Percentiles rank a stretch among this genome's conserved stretches.
Conservation (phyloP, 1,140 invertebrate species). For the Lasaia peninsularis region DNA sequence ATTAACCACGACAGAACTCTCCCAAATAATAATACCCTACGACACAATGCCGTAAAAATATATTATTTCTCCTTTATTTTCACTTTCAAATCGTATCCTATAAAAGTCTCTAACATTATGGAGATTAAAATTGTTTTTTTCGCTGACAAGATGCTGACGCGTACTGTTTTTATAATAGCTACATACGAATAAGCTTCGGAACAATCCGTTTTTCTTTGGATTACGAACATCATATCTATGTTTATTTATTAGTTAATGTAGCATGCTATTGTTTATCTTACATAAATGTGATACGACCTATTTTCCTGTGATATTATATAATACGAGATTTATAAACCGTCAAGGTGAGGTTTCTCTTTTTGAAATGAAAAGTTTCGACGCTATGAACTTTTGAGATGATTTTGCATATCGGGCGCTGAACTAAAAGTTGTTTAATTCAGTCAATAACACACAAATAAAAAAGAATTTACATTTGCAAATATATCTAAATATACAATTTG, state of each 20-base stretch:
- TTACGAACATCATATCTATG: conserved; percentile 6
- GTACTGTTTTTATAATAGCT: conserved; percentile 5
- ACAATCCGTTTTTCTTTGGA: conserved; percentile 3
- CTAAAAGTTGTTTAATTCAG: no score
- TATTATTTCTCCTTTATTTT: no score
- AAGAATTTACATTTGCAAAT: no score
- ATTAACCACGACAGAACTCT: no score
- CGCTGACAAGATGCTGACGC: conserved; percentile 44
- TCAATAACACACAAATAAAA: no score
- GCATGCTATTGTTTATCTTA: neutral
- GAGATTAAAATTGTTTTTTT: conserved; percentile 52
- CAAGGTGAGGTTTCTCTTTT: neutral
- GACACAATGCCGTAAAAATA: no score
- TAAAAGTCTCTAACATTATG: conserved; percentile 37
- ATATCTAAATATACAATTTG: no score
- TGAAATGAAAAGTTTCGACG: no score
- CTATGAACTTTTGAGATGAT: no score
- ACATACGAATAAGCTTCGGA: conserved; percentile 3
- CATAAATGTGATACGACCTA: neutral
- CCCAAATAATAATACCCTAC: no score
- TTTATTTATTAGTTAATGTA: conserved; percentile 7
- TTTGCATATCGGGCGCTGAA: no score
- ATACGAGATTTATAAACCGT: conserved; percentile 3
- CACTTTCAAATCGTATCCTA: conserved; percentile 19
- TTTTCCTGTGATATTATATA: neutral